phyloP scores from a whole-genome alignment of 1,140 invertebrate species.

The Saccostrea glomerata region DNA sequence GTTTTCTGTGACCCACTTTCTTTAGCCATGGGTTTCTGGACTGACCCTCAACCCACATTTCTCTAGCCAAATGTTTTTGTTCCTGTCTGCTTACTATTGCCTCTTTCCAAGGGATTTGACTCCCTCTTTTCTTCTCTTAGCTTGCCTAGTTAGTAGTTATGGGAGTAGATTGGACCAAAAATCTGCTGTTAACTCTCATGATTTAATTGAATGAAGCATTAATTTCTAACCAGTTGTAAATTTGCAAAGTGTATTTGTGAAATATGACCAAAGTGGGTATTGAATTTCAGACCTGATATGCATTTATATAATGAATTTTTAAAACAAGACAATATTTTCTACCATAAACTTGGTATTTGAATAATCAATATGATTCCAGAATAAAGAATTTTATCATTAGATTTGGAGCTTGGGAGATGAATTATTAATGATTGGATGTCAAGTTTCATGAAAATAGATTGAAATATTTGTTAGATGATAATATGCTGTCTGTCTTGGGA shows the following conservation, averaged over 20 bases:
- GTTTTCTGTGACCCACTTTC: too few relatives aligned
- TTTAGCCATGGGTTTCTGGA: too few relatives aligned
- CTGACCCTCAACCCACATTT: too few relatives aligned
- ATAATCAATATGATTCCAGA: not conserved
- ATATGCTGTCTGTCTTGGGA: not conserved
- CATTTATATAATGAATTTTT: not conserved
- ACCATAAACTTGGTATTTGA: not conserved
- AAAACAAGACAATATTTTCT: not conserved
- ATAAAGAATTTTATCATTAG: not conserved
- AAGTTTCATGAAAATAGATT: slow-evolving; percentile 18
- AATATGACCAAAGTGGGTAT: not conserved
- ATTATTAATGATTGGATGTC: slow-evolving; percentile 2
- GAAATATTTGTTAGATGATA: not conserved
- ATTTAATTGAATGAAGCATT: too few relatives aligned
- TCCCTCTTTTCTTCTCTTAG: too few relatives aligned
- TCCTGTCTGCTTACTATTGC: too few relatives aligned
- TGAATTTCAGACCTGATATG: not conserved
- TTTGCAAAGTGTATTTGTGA: not conserved
- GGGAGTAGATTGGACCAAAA: too few relatives aligned
- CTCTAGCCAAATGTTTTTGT: too few relatives aligned
- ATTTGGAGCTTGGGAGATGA: slow-evolving; percentile 11
- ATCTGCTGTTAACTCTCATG: too few relatives aligned
- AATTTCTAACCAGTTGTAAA: too few relatives aligned
- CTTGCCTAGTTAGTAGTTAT: too few relatives aligned
- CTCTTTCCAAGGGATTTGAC: too few relatives aligned